Evolutionary conservation across 2,113 vertebrate species (phyloP), one percentile per base, ranked within the genome.

Genomic region (Corythoichthys intestinalis): DNA sequence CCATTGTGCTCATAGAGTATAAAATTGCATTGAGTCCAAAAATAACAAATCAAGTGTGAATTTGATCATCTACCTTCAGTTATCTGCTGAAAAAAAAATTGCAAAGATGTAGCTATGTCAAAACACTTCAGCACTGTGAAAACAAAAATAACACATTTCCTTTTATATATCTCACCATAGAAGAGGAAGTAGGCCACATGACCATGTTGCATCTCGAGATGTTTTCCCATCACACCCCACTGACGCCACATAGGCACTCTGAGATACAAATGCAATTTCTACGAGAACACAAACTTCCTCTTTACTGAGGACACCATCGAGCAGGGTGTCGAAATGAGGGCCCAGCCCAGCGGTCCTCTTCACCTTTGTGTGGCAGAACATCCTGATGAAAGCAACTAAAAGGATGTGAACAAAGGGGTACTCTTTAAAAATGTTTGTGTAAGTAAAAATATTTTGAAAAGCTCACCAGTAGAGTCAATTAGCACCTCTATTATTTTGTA

Each of bases 121-220:
- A 9, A 44, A 6, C 9, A 6, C 60, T 28, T 13, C 10, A 47
- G 0, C 4, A 41, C 46, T 77, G 56, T 70, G 69, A 69, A 62
- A 62, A 73, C 88, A 70, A 90, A 81, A 91, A 91, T 92, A 92
- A 75, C 87, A 80, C 66, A 6, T 66, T 0, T 44, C 35, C 80
- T 84, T 90, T 86, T 92, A 93, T 92, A 93, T 92, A 92, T 85
- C 79, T 53, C 70, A 0, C 1, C 20, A 35, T 71, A 87, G 89
- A 64, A 53, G 85, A 73, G 84, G 89, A 91, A 91, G 82, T 76
- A 0, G 1, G 77, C 58, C 89, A 88, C 47, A 78, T 92, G 91
- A 89, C 73, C 8, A 2, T 50, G 83, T 71, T 74, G 73, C 73
- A 73, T 67, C 71, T 74, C 41, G 39, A 60, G 63, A 53, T 0